phyloP scores from a whole-genome alignment of 1,140 invertebrate genomes.

The Pseudobourletiella spinata region DNA sequence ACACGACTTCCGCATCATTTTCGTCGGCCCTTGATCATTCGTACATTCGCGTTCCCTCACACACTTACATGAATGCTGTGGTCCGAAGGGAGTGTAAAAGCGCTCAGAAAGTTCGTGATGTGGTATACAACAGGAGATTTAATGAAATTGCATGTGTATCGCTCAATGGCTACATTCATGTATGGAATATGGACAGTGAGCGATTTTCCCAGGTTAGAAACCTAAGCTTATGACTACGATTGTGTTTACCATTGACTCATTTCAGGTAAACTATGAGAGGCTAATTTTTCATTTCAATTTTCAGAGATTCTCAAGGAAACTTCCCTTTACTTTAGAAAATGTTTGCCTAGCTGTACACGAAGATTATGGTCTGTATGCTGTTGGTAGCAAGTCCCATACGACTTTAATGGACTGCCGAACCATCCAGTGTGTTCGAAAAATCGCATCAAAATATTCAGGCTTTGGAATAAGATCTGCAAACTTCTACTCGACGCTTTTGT shows the following conservation, averaged over 20 bases:
- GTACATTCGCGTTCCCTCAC: conserved; percentile 33
- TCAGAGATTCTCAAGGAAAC: conserved; percentile 71
- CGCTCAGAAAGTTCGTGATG: conserved; percentile 72
- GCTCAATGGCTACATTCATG: conserved; percentile 79
- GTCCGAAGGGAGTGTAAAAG: conserved; percentile 62
- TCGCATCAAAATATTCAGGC: conserved; percentile 66
- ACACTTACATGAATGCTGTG: conserved; percentile 55
- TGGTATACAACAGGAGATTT: conserved; percentile 75
- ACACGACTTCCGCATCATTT: not conserved
- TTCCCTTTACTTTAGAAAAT: conserved; percentile 83
- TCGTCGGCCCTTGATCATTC: not conserved
- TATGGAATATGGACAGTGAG: conserved; percentile 68
- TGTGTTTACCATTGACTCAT: too few relatives aligned
- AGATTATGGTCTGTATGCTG: conserved; percentile 69
- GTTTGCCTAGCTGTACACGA: conserved; percentile 82
- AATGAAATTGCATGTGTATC: conserved; percentile 86
- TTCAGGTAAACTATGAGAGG: too few relatives aligned
- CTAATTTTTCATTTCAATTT: not conserved
- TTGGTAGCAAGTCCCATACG: conserved; percentile 88
- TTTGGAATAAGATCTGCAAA: conserved; percentile 78
- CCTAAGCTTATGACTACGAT: not conserved
- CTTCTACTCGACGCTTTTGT: conserved; percentile 80
- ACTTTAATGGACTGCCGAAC: conserved; percentile 78
- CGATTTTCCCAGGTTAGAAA: conserved; percentile 61
- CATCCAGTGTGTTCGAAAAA: conserved; percentile 60